phyloP scores from a whole-genome alignment of 2,113 vertebrate species.

The Strigops habroptila region DNA sequence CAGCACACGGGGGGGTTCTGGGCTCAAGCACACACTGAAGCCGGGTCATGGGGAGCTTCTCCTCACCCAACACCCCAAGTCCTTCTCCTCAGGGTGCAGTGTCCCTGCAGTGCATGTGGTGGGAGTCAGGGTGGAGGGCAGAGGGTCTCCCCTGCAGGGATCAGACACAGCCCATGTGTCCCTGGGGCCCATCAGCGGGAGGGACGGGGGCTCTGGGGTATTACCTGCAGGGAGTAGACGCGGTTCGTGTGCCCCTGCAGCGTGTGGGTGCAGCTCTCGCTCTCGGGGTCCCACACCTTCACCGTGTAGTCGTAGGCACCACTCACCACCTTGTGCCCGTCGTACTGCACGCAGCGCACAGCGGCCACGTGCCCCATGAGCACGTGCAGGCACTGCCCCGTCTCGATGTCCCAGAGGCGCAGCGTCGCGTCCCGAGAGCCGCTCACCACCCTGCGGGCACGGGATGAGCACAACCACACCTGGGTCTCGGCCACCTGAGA shows the following conservation, averaged over 20 bases:
- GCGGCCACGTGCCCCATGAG: conserved; percentile 68
- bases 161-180: neutral
- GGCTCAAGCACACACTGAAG: neutral
- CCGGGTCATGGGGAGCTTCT: neutral
- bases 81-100: neutral
- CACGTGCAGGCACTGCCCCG: conserved; percentile 62
- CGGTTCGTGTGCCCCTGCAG: conserved; percentile 70
- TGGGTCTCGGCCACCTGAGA: fast-evolving
- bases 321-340: conserved; percentile 64
- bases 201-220: fast-evolving
- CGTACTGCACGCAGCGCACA: conserved; percentile 65
- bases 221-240: conserved; percentile 66
- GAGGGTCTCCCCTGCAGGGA: neutral
- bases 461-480: neutral
- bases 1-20: neutral
- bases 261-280: conserved; percentile 67
- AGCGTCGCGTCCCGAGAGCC: conserved; percentile 62
- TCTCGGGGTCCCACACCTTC: conserved; percentile 71
- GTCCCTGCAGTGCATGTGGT: too few species aligned
- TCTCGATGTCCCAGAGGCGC: conserved; percentile 71
- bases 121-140: neutral
- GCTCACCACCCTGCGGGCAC: conserved; percentile 57
- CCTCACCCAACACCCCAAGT: neutral
- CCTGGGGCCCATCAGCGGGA: neutral
- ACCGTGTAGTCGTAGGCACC: conserved; percentile 67